A percentile compares a stretch with the other conserved stretches of the same genome.
phyloP scores from a whole-genome alignment of 1,140 invertebrate genomes.

The Branchinecta lynchi region DNA sequence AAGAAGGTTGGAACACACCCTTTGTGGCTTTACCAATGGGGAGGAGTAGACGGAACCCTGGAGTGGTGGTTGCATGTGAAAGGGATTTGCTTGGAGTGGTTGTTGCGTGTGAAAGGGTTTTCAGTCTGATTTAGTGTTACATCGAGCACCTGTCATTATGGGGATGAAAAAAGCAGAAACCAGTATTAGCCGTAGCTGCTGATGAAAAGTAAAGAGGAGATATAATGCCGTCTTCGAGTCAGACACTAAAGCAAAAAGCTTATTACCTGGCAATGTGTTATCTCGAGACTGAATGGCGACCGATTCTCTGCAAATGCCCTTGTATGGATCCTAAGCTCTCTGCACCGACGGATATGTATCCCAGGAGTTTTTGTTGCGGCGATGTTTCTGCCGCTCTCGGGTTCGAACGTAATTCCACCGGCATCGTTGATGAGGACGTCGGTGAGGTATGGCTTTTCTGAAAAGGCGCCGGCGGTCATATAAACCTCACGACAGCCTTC shows the following conservation, averaged over 20 bases:
- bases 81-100: too few relatives aligned
- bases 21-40: too few relatives aligned
- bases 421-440: not conserved
- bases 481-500: not conserved
- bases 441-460: not conserved
- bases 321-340: not conserved
- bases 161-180: too few relatives aligned
- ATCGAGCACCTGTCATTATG: too few relatives aligned
- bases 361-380: not conserved
- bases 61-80: too few relatives aligned
- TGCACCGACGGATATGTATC: not conserved
- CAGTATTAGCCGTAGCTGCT: too few relatives aligned
- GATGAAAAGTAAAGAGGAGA: too few relatives aligned
- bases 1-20: too few relatives aligned
- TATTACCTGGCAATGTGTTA: not conserved
- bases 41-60: too few relatives aligned
- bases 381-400: not conserved
- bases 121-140: too few relatives aligned
- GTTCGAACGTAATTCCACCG: not conserved
- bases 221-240: too few relatives aligned
- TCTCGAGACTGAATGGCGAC: not conserved
- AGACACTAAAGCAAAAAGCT: not conserved
- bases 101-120: too few relatives aligned
- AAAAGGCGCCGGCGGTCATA: not conserved
- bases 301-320: not conserved